Evolutionary conservation across 2,797 vertebrate species (phyloP).

Genomic region (Gymnothorax reevesii): DNA sequence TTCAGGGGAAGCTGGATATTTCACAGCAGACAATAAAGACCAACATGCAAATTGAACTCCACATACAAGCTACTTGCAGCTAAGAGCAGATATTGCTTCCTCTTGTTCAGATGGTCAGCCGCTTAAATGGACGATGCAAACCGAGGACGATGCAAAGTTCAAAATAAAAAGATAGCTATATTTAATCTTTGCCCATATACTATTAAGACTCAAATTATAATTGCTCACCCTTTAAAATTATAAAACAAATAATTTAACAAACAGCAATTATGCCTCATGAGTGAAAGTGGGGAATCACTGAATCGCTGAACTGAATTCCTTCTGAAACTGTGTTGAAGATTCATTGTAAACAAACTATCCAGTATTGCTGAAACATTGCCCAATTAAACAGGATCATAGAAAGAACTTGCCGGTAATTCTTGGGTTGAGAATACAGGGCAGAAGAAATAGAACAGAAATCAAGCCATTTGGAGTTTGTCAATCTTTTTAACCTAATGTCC

Average conservation of each 20-base stretch:
- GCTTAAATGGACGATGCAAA: not conserved
- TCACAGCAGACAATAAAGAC: not conserved
- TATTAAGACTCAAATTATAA: too few relatives aligned
- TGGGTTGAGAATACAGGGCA: not conserved
- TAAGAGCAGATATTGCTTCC: not conserved
- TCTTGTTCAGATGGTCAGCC: not conserved
- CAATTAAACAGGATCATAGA: not conserved
- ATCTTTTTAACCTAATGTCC: not conserved
- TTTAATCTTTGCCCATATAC: not conserved
- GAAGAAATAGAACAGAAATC: not conserved
- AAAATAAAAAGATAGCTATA: not conserved
- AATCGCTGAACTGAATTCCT: too few relatives aligned
- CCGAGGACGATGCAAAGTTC: too few relatives aligned
- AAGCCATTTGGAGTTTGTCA: not conserved
- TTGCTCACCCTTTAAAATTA: too few relatives aligned
- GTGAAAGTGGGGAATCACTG: too few relatives aligned
- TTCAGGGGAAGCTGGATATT: not conserved
- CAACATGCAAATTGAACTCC: not conserved
- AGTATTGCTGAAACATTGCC: too few relatives aligned
- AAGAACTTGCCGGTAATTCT: not conserved
- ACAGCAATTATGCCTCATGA: too few relatives aligned
- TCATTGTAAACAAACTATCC: too few relatives aligned
- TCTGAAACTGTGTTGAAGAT: too few relatives aligned
- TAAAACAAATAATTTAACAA: too few relatives aligned
- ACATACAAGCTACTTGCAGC: not conserved